Percentiles rank a stretch among this genome's conserved stretches.
These are phyloP conservation scores for Chiloscyllium plagiosum DNA, from an alignment of 2,113 vertebrate genomes.

Conservation along the genomic window DNA sequence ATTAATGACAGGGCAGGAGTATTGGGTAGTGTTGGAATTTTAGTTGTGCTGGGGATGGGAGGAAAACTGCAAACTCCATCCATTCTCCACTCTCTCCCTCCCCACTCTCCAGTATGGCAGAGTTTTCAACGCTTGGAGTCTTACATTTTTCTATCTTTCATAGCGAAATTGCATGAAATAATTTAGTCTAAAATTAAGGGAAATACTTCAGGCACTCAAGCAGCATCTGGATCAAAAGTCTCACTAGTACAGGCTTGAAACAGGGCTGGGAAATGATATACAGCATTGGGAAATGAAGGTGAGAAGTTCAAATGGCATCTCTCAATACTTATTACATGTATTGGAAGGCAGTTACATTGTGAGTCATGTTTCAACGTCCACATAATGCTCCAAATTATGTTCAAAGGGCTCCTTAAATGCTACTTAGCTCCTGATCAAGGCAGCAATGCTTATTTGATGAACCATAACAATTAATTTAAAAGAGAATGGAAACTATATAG, in stretches of 20 bases:
- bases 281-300: constrained; percentile 14
- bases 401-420: not conserved
- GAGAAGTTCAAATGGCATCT: constrained; percentile 28
- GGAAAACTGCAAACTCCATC: not conserved
- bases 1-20: not conserved
- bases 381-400: not conserved
- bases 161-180: not conserved
- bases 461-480: not conserved
- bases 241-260: not conserved
- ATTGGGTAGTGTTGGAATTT: not conserved
- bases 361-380: constrained; percentile 15
- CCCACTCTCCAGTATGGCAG: not conserved
- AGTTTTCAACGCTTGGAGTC: not conserved
- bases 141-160: not conserved
- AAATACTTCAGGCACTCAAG: not conserved
- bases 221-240: not conserved
- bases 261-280: not conserved
- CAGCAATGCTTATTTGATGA: not conserved
- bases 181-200: not conserved
- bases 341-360: not conserved
- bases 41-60: not conserved
- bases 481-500: not conserved
- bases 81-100: too few species aligned
- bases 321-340: not conserved
- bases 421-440: not conserved